Percentiles rank a stretch among this genome's conserved stretches.
These are phyloP conservation scores for Amiota communis DNA, from an alignment of 2,888 invertebrate species.

Conservation along the genomic window DNA sequence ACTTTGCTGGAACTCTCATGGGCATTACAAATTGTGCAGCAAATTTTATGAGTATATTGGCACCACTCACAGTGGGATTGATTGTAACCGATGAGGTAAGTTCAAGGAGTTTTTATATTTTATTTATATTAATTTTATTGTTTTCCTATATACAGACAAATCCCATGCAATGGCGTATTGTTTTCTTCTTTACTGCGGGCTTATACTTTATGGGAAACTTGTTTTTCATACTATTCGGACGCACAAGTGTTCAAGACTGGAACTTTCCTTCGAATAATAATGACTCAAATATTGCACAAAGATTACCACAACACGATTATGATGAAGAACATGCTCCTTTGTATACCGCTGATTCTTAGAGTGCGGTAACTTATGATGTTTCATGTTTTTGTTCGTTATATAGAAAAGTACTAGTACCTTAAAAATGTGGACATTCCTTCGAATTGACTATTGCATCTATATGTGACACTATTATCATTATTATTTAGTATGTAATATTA, in stretches of 20 bases:
- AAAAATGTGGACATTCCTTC: constrained; percentile 43
- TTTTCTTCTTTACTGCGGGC: constrained; percentile 83
- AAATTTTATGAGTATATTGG: constrained; percentile 78
- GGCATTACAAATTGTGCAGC: constrained; percentile 80
- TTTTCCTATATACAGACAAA: constrained; percentile 74
- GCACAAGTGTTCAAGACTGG: constrained; percentile 81
- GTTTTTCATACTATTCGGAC: constrained; percentile 81
- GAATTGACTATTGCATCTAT: constrained; percentile 49
- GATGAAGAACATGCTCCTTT: constrained; percentile 48
- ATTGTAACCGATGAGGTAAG: constrained; percentile 77
- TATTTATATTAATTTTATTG: neutral
- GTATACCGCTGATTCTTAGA: constrained; percentile 47
- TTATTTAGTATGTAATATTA: too few relatives aligned
- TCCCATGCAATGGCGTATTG: constrained; percentile 80
- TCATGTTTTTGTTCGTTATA: too few relatives aligned
- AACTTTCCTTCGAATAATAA: constrained; percentile 74
- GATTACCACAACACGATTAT: constrained; percentile 10
- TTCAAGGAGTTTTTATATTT: constrained; percentile 25
- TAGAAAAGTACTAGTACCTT: constrained; percentile 48
- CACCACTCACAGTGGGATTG: constrained; percentile 77
- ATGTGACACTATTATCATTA: too few relatives aligned
- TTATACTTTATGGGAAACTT: constrained; percentile 81
- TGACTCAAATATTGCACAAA: neutral
- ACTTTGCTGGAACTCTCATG: constrained; percentile 81
- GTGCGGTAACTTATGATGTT: too few relatives aligned